Evolutionary conservation across 2,888 invertebrate species (phyloP).

Genomic region (Pomacea canaliculata): DNA sequence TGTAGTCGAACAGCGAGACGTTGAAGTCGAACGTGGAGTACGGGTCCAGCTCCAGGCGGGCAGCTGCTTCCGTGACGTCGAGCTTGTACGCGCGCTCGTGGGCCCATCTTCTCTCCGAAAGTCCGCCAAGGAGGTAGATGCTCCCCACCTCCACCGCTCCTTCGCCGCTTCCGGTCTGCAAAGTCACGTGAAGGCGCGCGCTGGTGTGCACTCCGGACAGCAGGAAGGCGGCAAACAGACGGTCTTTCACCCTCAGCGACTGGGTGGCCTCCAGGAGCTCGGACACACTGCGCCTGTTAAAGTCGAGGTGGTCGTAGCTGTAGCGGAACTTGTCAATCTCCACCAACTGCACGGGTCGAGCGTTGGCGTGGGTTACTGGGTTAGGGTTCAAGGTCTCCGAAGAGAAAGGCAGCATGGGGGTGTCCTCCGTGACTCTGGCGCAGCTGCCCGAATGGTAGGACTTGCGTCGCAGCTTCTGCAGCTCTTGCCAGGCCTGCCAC

Average conservation of each 20-base stretch:
- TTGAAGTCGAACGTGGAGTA: slow-evolving; percentile 26
- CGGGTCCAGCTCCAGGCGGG: slow-evolving; percentile 4
- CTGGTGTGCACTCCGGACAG: slow-evolving; percentile 29
- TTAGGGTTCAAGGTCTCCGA: slow-evolving; percentile 32
- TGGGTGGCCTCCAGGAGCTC: slow-evolving; percentile 30
- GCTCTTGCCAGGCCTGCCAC: slow-evolving; percentile 39
- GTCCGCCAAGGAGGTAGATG: slow-evolving; percentile 37
- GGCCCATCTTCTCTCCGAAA: slow-evolving; percentile 40
- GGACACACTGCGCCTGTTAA: slow-evolving; percentile 33
- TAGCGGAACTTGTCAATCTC: slow-evolving; percentile 30
- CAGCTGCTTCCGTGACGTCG: slow-evolving; percentile 35
- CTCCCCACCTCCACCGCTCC: slow-evolving; percentile 20
- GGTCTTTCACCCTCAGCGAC: slow-evolving; percentile 15
- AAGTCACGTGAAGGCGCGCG: slow-evolving; percentile 21
- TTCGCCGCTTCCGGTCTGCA: slow-evolving; percentile 6
- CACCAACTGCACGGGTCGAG: slow-evolving; percentile 24
- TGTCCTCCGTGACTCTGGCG: slow-evolving; percentile 12
- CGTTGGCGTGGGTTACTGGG: slow-evolving; percentile 22
- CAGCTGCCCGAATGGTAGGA: slow-evolving; percentile 21
- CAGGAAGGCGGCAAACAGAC: slow-evolving; percentile 39
- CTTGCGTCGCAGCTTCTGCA: slow-evolving; percentile 28
- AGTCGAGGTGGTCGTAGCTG: slow-evolving; percentile 36
- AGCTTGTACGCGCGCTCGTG: slow-evolving; percentile 36
- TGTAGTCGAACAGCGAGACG: slow-evolving; percentile 21
- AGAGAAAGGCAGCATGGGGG: slow-evolving; percentile 25